Conservation (phyloP, 2,113 vertebrate species). For the Natator depressus region DNA sequence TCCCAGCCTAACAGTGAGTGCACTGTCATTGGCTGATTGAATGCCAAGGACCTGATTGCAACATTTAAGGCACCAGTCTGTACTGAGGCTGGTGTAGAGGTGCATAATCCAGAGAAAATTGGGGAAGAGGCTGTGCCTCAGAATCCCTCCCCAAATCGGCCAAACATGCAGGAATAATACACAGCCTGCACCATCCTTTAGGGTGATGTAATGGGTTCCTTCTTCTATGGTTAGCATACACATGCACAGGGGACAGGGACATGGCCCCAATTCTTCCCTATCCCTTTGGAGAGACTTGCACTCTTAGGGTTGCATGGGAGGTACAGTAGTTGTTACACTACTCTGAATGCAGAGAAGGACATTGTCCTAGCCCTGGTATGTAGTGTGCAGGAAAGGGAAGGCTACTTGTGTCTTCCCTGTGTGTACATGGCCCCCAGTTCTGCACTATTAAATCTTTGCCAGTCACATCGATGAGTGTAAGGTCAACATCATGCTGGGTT, state of each 20-base stretch:
- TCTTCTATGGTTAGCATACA: not conserved
- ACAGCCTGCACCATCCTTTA: not conserved
- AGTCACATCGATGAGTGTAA: not conserved
- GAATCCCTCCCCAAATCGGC: not conserved
- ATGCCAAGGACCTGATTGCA: not conserved
- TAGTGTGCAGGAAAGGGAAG: not conserved
- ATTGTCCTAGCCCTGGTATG: not conserved
- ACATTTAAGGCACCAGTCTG: not conserved
- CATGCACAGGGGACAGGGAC: not conserved
- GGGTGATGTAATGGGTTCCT: not conserved
- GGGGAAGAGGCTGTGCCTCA: not conserved
- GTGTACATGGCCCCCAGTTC: not conserved
- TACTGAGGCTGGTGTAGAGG: not conserved
- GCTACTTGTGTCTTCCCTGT: not conserved
- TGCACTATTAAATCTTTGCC: not conserved
- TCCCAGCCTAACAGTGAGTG: not conserved
- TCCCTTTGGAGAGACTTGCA: not conserved
- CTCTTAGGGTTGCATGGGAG: not conserved
- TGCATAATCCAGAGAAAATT: not conserved
- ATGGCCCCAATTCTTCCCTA: not conserved
- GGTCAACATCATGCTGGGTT: accelerated
- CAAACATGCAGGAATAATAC: not conserved
- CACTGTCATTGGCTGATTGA: not conserved
- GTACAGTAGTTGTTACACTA: not conserved
- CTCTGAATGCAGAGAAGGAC: not conserved